Percentiles rank a stretch among this genome's conserved stretches.
Conservation (phyloP, 2,113 vertebrate species). For the Psilopsiagon aurifrons region DNA sequence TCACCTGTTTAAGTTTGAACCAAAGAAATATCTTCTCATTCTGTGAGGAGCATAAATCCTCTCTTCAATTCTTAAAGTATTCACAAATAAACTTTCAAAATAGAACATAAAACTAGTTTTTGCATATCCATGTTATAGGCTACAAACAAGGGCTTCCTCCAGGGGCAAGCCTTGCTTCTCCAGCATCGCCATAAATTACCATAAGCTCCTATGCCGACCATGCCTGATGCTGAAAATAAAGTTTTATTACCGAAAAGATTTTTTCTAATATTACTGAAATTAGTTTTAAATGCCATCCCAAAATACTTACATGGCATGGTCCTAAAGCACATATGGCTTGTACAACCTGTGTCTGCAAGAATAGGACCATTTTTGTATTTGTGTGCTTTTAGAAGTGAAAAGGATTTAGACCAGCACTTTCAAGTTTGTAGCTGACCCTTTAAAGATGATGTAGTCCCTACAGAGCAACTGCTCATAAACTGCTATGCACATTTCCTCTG, state of each 20-base stretch:
- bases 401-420: background rate
- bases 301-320: background rate
- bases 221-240: background rate
- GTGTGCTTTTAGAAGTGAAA: background rate
- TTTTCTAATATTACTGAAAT: background rate
- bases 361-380: background rate
- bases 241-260: background rate
- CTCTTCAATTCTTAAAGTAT: background rate
- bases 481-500: background rate
- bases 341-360: background rate
- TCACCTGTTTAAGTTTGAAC: no score
- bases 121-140: background rate
- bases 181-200: background rate
- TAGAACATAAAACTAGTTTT: background rate
- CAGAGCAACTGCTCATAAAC: background rate
- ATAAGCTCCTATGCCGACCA: background rate
- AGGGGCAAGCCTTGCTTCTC: background rate
- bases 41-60: background rate
- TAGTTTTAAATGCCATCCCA: background rate
- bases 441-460: background rate
- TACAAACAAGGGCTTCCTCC: background rate
- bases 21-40: background rate
- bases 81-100: background rate
- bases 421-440: background rate
- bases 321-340: background rate